Evolutionary conservation across 2,113 vertebrate genomes (phyloP), one percentile per base, ranked within the genome.

Genomic region (Amphiprion percula): DNA sequence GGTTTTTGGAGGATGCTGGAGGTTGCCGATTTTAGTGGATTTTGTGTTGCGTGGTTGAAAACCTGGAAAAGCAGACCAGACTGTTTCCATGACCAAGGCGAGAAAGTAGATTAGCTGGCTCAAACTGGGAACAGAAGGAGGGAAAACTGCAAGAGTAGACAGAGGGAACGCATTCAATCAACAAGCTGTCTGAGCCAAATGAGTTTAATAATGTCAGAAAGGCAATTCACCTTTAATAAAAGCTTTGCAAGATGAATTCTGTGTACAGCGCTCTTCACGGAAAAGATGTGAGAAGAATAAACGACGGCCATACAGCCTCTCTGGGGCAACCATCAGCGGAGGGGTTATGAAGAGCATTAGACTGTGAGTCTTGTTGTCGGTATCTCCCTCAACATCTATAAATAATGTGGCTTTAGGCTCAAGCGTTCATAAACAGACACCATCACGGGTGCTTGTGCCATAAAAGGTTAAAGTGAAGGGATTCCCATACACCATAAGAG

Each of bases 331-430:
- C 19, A 24, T 75, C 61, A 41, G 39, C 5, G 37, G 55, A 76
- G 68, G 65, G 73, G 63, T 74, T 80, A 66, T 28, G 64, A 63
- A 76, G 61, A 65, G 68, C 61, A 66, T 69, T 56, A 66, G 49
- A 26, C 47, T 41, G 59, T 15, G 58, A 68, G 71, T 49, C 56
- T 17, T 78, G 84, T 50, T 62, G 70, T 60, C 64, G 76, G 73
- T 84, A 84, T 91, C 89, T 85, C 73, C 72, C 69, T 70, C 49
- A 72, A 46, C 87, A 86, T 93, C 87, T 93, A 92, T 94, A 93
- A 94, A 94, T 93, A 94, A 91, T 90, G 75, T 68, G 59, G 61
- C 83, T 90, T 91, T 87, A 85, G 68, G 73, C 76, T 65, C 49
- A 79, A 78, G 68, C 80, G 87, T 62, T 90, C 74, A 88, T 91